Evolutionary conservation across 1,140 invertebrate genomes (phyloP).

Genomic region (Zaprionus lachaisei): DNA sequence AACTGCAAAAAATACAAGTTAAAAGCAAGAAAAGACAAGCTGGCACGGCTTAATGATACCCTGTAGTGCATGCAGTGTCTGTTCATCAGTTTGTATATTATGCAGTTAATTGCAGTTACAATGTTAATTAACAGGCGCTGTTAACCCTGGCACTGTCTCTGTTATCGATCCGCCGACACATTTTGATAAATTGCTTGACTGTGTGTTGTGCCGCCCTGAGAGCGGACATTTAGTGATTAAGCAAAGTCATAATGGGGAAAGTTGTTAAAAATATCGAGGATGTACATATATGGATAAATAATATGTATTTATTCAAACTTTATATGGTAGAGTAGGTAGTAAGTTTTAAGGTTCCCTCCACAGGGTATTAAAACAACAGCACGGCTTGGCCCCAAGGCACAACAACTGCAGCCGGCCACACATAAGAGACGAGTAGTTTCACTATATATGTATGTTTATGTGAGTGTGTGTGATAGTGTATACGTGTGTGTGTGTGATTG

Average conservation of each 20-base stretch:
- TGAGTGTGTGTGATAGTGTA: background rate
- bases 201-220: too few species aligned
- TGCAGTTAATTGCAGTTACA: background rate
- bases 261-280: background rate
- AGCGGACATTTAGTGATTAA: background rate
- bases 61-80: background rate
- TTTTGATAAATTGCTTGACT: background rate
- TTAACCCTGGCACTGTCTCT: background rate
- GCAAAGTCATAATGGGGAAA: background rate
- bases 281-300: background rate
- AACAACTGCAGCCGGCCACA: conserved; percentile 68
- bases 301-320: background rate
- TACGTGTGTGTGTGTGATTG: background rate
- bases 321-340: background rate
- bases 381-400: conserved; percentile 68
- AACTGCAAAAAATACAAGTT: conserved; percentile 22
- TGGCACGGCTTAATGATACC: background rate
- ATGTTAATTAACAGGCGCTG: background rate
- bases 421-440: conserved; percentile 9
- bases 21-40: conserved; percentile 7
- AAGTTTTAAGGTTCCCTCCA: background rate
- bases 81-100: background rate
- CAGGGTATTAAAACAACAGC: conserved; percentile 57
- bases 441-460: conserved; percentile 16
- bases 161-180: background rate